Evolutionary conservation across 2,797 vertebrate species (phyloP), one percentile per base, ranked within the genome.

Genomic region (Sebastes paucispinis): DNA sequence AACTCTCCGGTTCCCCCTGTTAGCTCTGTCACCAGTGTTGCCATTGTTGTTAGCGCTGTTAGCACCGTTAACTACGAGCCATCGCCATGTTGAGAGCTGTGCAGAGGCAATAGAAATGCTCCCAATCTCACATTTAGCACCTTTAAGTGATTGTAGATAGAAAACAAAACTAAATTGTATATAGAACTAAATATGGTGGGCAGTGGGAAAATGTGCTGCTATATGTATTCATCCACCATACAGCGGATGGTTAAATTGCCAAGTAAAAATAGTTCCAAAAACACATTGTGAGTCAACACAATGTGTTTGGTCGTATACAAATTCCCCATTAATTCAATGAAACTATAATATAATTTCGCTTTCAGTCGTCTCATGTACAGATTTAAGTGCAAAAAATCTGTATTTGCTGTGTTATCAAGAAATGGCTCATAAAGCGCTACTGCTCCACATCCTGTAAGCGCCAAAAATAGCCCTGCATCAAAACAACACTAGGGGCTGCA

Each of bases 401-500:
- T 65, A 71, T 75, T 73, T 78, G 65, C 54, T 43, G 77, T 60
- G 57, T 58, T 78, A 36, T 68, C 52, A 75, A 80, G 16, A 74
- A 69, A 58, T 3, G 58, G 57, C 69, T 77, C 75, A 59, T 79
- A 65, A 87, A 86, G 75, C 22, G 4, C 77, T 67, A 70, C 71
- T 71, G 55, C 59, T 69, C 31, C 67, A 71, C 59, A 68, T 57
- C 50, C 68, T 84, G 73, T 58, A 64, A 66, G 66, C 36, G 63
- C 60, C 75, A 73, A 83, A 90, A 88, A 92, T 88, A 90, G 34
- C 82, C 34, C 32, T 77, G 75, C 87, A 83, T 89, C 79, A 72
- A 70, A 89, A 83, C 82, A 79, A 69, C 81, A 81, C 83, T 73
- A 68, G 60, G 77, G 57, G 70, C 77, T 75, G 78, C 39, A 1